Conservation (phyloP, 2,888 invertebrate species). For the Stenolophus ochropezus region DNA sequence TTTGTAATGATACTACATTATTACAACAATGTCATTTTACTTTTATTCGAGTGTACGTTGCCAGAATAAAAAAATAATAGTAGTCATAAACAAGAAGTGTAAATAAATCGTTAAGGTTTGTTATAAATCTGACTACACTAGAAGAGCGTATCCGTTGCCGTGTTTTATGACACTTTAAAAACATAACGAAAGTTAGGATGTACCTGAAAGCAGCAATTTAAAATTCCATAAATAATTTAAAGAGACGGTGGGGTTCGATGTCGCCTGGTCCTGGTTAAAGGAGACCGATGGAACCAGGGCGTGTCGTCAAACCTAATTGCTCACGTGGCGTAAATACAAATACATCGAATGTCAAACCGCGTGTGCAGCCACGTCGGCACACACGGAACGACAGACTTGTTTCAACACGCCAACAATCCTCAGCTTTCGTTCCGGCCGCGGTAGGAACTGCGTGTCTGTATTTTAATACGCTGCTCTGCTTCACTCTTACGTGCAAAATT, state of each 20-base stretch:
- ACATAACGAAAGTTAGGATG: slow-evolving; percentile 2
- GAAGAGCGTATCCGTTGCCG: not conserved
- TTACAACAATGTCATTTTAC: no score
- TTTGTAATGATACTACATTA: no score
- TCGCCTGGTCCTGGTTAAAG: not conserved
- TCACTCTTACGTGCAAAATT: no score
- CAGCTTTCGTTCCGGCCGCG: not conserved
- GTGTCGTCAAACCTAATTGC: slow-evolving; percentile 37
- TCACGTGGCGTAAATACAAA: slow-evolving; percentile 57
- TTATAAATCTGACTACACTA: no score
- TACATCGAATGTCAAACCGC: slow-evolving; percentile 57
- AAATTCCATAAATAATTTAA: slow-evolving; percentile 45
- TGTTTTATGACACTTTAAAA: slow-evolving; percentile 11
- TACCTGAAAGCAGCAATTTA: slow-evolving; percentile 22
- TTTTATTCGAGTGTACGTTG: no score
- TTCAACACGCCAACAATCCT: not conserved
- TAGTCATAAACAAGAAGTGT: no score
- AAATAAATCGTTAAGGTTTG: no score
- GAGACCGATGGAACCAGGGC: not conserved
- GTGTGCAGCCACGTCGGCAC: slow-evolving; percentile 46
- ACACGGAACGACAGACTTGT: not conserved
- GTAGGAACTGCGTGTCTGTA: no score
- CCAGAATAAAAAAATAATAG: no score
- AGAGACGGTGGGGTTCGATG: not conserved
- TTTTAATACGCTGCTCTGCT: no score